phyloP scores from a whole-genome alignment of 2,797 vertebrate species.

The Karalla daura region DNA sequence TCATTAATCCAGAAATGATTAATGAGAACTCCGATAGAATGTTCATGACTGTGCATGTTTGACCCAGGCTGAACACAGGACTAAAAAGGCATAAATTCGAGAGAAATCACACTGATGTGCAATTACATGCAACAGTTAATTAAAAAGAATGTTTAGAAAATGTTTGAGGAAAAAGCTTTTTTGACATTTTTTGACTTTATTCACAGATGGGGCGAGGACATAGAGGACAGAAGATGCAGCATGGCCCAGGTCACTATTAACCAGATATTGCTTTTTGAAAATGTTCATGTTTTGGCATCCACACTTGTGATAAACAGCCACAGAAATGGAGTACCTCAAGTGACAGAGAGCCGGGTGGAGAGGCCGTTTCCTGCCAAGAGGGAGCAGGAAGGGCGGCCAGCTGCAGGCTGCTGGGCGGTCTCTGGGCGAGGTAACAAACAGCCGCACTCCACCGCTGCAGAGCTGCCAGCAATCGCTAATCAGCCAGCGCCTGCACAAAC shows the following conservation, averaged over 20 bases:
- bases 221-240: neutral
- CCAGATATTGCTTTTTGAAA: neutral
- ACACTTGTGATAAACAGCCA: neutral
- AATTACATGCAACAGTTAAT: conserved; percentile 39
- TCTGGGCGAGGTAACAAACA: conserved; percentile 43
- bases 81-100: conserved; percentile 21
- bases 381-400: conserved; percentile 9
- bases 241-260: neutral
- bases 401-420: conserved; percentile 29
- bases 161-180: neutral
- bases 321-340: conserved; percentile 6
- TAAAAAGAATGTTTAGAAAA: conserved; percentile 14
- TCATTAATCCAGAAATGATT: conserved; percentile 29
- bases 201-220: neutral
- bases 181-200: neutral
- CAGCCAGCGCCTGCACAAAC: conserved; percentile 39
- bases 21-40: conserved; percentile 30
- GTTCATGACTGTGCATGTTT: conserved; percentile 27
- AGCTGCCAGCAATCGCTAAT: conserved; percentile 43
- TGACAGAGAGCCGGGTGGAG: conserved; percentile 7
- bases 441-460: conserved; percentile 20
- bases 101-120: conserved; percentile 24
- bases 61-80: conserved; percentile 3
- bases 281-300: neutral
- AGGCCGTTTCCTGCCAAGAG: neutral